Base-by-base conservation (phyloP, 35 echinoderm and acorn worm species). In the Ophiothrix spiculata region DNA sequence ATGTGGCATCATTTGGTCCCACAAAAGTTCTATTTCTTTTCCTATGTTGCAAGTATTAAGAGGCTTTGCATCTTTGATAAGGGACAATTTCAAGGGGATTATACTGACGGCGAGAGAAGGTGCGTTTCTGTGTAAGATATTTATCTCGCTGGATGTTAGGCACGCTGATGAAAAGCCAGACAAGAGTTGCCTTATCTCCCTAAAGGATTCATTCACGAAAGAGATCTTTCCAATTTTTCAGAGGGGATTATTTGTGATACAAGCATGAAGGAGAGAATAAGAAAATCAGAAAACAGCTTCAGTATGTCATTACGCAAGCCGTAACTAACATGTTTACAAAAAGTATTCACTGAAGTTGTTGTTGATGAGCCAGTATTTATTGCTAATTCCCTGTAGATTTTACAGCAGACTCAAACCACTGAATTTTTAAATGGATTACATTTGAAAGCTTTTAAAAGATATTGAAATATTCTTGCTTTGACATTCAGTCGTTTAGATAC, bases 1-100 rank as follows among this genome's bases (percentile, higher is more conserved):
- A 69, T n/a, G 60, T 69, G 60, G 60, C 60, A 69, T 69, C 60
- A 28, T 69, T 69, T 69, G 60, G 60, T 69, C n/a, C n/a, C n/a
- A 69, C 60, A 69, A 69, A 69, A 69, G 60, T 69, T 69, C 6
- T 28, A 69, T 69, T 69, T 69, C 16, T 28, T 69, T 28, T 69
- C 60, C n/a, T n/a, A 69, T 69, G 60, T 69, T 69, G 60, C 29
- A 28, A 69, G 60, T 28, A 69, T 69, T 69, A 69, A 69, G 60
- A 69, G 60, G 60, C 60, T 69, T 69, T 69, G 29, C 60, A 69
- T 69, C 60, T 69, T 28, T 69, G 60, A 69, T 69, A 69, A 69
- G 60, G 29, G 60, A 69, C 60, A 69, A 69, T 69, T 69, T 69
- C 25, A 25, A 2, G 60, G 3, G 60, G 60, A 69, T 69, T 69